Evolutionary conservation across 2,888 invertebrate species (phyloP), one percentile per base, ranked within the genome.

Genomic region (Mantis religiosa): DNA sequence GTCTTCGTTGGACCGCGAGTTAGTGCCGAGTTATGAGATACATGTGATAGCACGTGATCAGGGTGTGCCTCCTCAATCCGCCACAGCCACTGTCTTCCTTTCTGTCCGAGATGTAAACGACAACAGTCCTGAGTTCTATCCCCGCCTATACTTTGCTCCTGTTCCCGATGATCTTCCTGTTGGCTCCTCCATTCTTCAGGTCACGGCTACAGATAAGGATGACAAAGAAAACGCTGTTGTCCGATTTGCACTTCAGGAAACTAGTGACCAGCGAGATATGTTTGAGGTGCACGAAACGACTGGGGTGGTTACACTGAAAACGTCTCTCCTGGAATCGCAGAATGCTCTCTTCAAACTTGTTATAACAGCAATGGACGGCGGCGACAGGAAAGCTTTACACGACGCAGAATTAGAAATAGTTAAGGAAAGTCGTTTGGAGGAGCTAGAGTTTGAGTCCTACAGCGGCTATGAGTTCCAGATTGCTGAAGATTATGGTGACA

Each of bases 41-140:
- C 95, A 96, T 92, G 96, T 99, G 3, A 95, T 98, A 88, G 99
- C 99, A 25, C 96, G 95, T 93, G 99, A 99, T 94, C 97, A 98
- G 94, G 99, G 98, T 14, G 96, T 96, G 91, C 98, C 98, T 47
- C 96, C 98, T 0, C 97, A 98, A 92, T 97, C 98, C 28, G 97
- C 98, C 12, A 98, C 98, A 0, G 98, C 98, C 14, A 97, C 98
- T 0, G 96, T 99, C 87, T 95, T 95, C 92, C 93, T 99, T 9
- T 96, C 94, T 91, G 95, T 99, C 28, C 94, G 96, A 90, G 99
- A 99, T 93, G 96, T 98, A 25, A 99, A 99, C 93, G 99, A 99
- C 93, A 98, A 99, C 93, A 95, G 95, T 91, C 99, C 99, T 0
- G 95, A 96, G 92, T 98, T 99, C 94, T 98, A 98, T 94, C 99